Conservation (phyloP, 2,113 vertebrate genomes). For the Sapajus apella region DNA sequence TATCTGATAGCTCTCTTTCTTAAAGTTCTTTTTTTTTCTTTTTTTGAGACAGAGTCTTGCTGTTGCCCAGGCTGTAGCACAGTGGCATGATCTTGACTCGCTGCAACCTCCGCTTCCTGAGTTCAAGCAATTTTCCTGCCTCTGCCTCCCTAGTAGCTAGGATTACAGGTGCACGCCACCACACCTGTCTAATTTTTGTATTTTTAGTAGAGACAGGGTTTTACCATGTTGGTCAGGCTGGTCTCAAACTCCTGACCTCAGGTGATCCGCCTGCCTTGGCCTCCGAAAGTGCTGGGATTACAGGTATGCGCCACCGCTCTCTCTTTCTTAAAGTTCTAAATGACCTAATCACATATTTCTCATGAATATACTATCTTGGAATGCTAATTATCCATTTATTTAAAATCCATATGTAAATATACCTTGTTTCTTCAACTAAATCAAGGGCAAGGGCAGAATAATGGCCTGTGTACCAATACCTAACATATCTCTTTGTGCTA, state of each 20-base stretch:
- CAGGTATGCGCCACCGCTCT: not conserved
- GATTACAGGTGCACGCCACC: not conserved
- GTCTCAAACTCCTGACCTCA: not conserved
- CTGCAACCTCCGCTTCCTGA: not conserved
- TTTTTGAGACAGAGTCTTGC: not conserved
- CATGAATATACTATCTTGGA: not conserved
- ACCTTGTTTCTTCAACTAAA: not conserved
- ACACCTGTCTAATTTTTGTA: not conserved
- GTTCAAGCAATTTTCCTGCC: not conserved
- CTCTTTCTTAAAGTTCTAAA: not conserved
- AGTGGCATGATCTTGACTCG: not conserved
- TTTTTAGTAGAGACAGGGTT: not conserved
- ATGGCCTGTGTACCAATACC: not conserved
- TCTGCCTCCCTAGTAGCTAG: not conserved
- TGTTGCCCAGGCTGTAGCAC: not conserved
- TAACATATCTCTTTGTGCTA: not conserved
- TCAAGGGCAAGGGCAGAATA: not conserved
- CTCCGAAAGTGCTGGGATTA: not conserved
- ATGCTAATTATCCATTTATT: not conserved
- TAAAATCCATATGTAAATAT: conserved; percentile 26
- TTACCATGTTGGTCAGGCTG: not conserved
- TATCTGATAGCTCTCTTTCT: not conserved
- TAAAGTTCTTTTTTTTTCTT: not conserved
- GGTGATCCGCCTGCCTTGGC: not conserved
- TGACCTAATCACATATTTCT: not conserved